phyloP scores from a whole-genome alignment of 2,888 invertebrate species.

The Diplazon laetatorius region DNA sequence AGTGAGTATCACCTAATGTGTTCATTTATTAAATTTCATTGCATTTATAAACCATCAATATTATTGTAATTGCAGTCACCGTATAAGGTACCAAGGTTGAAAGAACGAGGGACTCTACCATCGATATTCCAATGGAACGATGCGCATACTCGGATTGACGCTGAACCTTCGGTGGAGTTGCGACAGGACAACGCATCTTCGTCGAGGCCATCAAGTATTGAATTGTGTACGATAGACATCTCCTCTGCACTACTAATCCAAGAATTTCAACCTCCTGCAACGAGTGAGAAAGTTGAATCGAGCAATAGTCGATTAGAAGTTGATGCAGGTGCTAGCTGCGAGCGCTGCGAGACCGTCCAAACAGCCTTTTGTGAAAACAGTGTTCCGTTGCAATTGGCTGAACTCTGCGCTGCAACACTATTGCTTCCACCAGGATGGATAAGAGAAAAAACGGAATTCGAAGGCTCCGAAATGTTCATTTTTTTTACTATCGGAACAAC shows the following conservation, averaged over 20 bases:
- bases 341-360: not conserved
- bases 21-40: constrained; percentile 23
- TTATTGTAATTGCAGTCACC: constrained; percentile 20
- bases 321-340: no score
- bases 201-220: not conserved
- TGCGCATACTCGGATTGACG: not conserved
- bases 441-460: not conserved
- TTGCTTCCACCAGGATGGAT: constrained; percentile 28
- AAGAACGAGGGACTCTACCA: constrained; percentile 39
- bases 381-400: not conserved
- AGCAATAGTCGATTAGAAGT: no score
- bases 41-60: not conserved
- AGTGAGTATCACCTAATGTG: constrained; percentile 28
- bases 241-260: no score
- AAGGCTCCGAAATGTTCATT: constrained; percentile 7
- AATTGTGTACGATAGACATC: no score
- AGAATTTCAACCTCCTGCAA: no score
- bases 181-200: not conserved
- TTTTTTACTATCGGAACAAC: not conserved
- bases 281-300: no score
- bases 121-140: constrained; percentile 52
- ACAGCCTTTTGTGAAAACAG: not conserved
- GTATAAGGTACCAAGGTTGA: constrained; percentile 44
- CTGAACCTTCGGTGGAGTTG: not conserved
- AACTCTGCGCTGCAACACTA: not conserved